phyloP scores from a whole-genome alignment of 1,140 invertebrate species.

The Apis laboriosa region DNA sequence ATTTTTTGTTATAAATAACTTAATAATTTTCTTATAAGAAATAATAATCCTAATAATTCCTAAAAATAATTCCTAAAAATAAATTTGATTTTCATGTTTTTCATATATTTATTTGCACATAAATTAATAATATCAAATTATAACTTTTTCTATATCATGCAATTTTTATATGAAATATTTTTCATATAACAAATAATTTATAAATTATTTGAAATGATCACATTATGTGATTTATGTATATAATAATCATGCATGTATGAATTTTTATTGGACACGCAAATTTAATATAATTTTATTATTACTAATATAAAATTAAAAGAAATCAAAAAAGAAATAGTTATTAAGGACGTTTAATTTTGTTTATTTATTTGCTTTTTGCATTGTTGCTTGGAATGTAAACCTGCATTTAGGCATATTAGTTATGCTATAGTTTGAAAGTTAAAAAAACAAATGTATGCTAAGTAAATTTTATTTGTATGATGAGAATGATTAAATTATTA shows the following conservation, averaged over 20 bases:
- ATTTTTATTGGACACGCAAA: not conserved
- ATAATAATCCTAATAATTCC: too few relatives aligned
- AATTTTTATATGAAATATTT: too few relatives aligned
- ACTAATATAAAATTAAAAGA: not conserved
- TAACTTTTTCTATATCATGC: too few relatives aligned
- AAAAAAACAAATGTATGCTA: slow-evolving; percentile 39
- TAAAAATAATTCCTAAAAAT: too few relatives aligned
- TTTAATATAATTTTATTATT: not conserved
- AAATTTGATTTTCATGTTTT: too few relatives aligned
- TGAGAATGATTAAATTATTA: slow-evolving; percentile 42
- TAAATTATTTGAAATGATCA: too few relatives aligned
- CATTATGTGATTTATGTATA: too few relatives aligned
- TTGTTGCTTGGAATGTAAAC: slow-evolving; percentile 71
- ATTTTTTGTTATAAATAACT: too few relatives aligned
- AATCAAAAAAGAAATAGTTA: not conserved
- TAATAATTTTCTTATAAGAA: too few relatives aligned
- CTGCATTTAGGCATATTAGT: slow-evolving; percentile 49
- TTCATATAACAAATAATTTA: too few relatives aligned
- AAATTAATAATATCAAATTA: too few relatives aligned
- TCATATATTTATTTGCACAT: too few relatives aligned
- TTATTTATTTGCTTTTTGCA: slow-evolving; percentile 64
- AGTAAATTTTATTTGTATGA: slow-evolving; percentile 40
- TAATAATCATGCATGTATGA: slow-evolving; percentile 16
- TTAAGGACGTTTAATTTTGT: slow-evolving; percentile 30
- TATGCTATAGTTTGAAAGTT: slow-evolving; percentile 47